Conservation (phyloP, 2,888 invertebrate species). For the Drosophila diplacantha region DNA sequence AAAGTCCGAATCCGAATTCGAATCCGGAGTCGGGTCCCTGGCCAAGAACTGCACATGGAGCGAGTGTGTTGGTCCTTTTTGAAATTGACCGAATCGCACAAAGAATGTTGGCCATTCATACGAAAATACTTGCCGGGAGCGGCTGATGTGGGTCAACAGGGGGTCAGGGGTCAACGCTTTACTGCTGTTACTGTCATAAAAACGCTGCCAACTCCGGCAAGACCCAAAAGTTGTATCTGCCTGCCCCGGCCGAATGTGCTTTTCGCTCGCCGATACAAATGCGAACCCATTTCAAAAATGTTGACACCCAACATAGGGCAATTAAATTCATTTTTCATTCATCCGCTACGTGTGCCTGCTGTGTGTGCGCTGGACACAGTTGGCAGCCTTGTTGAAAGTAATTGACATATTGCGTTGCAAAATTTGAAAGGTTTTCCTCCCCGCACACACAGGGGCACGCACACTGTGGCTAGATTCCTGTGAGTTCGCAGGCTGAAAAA, state of each 20-base stretch:
- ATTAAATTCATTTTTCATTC: slow-evolving; percentile 73
- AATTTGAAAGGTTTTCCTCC: slow-evolving; percentile 56
- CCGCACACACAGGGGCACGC: not conserved
- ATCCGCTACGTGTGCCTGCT: slow-evolving; percentile 39
- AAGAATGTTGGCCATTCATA: slow-evolving; percentile 35
- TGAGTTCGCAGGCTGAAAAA: slow-evolving; percentile 5
- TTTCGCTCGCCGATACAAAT: slow-evolving; percentile 49
- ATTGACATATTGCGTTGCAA: slow-evolving; percentile 68
- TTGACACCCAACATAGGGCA: slow-evolving; percentile 71
- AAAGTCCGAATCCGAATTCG: not conserved
- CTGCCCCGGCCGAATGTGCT: slow-evolving; percentile 19
- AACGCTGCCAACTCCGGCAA: slow-evolving; percentile 57
- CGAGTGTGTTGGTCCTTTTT: slow-evolving; percentile 6
- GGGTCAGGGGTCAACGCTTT: slow-evolving; percentile 63
- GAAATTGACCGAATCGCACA: slow-evolving; percentile 30
- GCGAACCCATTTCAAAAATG: slow-evolving; percentile 70
- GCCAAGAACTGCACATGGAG: slow-evolving; percentile 1
- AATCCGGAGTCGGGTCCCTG: not conserved
- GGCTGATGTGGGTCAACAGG: slow-evolving; percentile 64
- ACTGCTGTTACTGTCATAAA: slow-evolving; percentile 71
- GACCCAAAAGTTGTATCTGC: slow-evolving; percentile 9
- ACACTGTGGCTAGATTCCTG: slow-evolving; percentile 2
- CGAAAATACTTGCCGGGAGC: slow-evolving; percentile 20
- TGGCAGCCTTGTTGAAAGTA: slow-evolving; percentile 64
- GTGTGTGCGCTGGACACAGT: slow-evolving; percentile 50